These are phyloP conservation scores for Nasonia vitripennis DNA, from an alignment of 1,140 invertebrate species.

Conservation along the genomic window DNA sequence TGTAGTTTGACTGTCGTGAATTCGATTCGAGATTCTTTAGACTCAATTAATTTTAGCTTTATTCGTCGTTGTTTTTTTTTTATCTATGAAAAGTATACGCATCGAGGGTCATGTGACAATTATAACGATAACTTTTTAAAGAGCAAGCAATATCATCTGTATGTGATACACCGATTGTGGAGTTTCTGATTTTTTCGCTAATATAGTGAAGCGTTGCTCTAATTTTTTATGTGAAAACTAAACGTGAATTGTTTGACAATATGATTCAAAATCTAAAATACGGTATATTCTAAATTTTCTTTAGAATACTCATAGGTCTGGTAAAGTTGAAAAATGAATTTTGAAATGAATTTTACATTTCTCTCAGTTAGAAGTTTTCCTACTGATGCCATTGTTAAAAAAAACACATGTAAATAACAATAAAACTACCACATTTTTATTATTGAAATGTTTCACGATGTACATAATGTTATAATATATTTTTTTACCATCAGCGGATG, in stretches of 20 bases:
- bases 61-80: constrained; percentile 44
- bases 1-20: constrained; percentile 48
- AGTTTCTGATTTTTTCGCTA: constrained; percentile 36
- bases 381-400: constrained; percentile 32
- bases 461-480: constrained; percentile 61
- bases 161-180: constrained; percentile 48
- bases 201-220: constrained; percentile 31
- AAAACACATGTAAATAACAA: constrained; percentile 56
- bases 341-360: constrained; percentile 41
- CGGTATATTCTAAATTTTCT: constrained; percentile 36
- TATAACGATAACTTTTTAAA: constrained; percentile 30
- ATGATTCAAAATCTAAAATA: constrained; percentile 8
- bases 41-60: constrained; percentile 45
- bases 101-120: constrained; percentile 39
- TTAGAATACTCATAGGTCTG: constrained; percentile 31
- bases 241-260: not conserved
- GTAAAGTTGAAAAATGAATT: constrained; percentile 27
- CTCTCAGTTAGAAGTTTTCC: constrained; percentile 3
- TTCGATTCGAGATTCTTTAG: constrained; percentile 43
- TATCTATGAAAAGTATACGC: constrained; percentile 24
- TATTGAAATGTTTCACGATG: constrained; percentile 45
- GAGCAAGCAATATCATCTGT: constrained; percentile 48
- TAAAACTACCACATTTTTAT: constrained; percentile 46
- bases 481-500: constrained; percentile 59
- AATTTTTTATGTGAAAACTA: constrained; percentile 23